phyloP scores from a whole-genome alignment of 2,797 vertebrate species.

The Siniperca scherzeri region DNA sequence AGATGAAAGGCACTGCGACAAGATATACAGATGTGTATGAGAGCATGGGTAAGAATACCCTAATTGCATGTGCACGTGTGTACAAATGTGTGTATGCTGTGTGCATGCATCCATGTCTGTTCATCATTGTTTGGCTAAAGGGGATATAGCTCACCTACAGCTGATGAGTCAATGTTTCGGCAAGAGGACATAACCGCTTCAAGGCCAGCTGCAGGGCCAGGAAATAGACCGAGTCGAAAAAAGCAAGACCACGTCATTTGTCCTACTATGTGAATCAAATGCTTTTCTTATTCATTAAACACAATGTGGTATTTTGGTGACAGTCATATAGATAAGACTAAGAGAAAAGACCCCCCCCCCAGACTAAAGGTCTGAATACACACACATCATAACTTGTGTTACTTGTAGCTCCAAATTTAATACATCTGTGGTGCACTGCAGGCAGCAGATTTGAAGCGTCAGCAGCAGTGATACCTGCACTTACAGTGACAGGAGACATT shows the following conservation, averaged over 20 bases:
- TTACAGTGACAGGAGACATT: slow-evolving; percentile 46
- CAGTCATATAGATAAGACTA: slow-evolving; percentile 1
- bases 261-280: slow-evolving; percentile 25
- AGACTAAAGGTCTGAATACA: slow-evolving; percentile 1
- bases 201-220: slow-evolving; percentile 44
- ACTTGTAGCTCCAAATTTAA: slow-evolving; percentile 54
- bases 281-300: slow-evolving; percentile 3
- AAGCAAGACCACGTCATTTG: slow-evolving; percentile 22
- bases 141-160: slow-evolving; percentile 52
- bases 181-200: slow-evolving; percentile 35
- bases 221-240: slow-evolving; percentile 25
- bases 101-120: slow-evolving; percentile 12
- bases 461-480: slow-evolving; percentile 42
- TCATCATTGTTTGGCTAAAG: slow-evolving; percentile 42
- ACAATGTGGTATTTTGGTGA: slow-evolving; percentile 3
- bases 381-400: slow-evolving; percentile 22
- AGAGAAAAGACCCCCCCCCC: background rate
- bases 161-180: slow-evolving; percentile 52
- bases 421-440: slow-evolving; percentile 49
- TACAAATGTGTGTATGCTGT: slow-evolving; percentile 4
- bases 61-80: slow-evolving; percentile 4
- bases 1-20: slow-evolving; percentile 35
- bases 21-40: background rate
- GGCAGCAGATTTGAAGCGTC: slow-evolving; percentile 55
- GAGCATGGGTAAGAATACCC: background rate